Conservation (phyloP, 1,140 invertebrate species). For the Eupristina koningsbergeri region DNA sequence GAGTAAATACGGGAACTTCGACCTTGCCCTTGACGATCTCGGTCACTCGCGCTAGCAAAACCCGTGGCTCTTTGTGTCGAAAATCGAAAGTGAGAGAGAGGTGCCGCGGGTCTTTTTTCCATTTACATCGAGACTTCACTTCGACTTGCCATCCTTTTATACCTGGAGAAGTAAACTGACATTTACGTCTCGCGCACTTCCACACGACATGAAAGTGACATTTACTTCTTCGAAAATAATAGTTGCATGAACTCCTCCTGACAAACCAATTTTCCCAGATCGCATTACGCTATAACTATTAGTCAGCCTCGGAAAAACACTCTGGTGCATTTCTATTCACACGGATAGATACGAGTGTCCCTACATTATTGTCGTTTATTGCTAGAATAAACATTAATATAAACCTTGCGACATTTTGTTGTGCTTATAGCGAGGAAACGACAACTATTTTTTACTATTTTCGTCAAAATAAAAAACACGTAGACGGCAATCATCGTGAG, state of each 20-base stretch:
- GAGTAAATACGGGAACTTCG: conserved; percentile 60
- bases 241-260: not conserved
- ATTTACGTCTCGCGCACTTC: no score
- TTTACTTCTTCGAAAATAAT: not conserved
- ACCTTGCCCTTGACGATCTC: conserved; percentile 63
- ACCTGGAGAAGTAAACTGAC: no score
- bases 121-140: not conserved
- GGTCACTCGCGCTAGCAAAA: not conserved
- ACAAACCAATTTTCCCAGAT: not conserved
- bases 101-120: not conserved
- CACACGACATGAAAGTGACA: not conserved
- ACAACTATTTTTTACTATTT: conserved; percentile 1
- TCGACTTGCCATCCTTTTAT: no score
- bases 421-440: not conserved
- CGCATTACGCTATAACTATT: not conserved
- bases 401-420: not conserved
- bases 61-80: no score
- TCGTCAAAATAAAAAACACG: not conserved
- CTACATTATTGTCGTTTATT: not conserved
- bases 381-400: not conserved
- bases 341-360: not conserved
- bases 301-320: not conserved
- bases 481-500: not conserved
- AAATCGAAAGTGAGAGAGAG: no score
- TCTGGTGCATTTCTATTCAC: not conserved